These are phyloP conservation scores for Eidolon helvum DNA, from an alignment of 2,113 vertebrate species.

Conservation along the genomic window DNA sequence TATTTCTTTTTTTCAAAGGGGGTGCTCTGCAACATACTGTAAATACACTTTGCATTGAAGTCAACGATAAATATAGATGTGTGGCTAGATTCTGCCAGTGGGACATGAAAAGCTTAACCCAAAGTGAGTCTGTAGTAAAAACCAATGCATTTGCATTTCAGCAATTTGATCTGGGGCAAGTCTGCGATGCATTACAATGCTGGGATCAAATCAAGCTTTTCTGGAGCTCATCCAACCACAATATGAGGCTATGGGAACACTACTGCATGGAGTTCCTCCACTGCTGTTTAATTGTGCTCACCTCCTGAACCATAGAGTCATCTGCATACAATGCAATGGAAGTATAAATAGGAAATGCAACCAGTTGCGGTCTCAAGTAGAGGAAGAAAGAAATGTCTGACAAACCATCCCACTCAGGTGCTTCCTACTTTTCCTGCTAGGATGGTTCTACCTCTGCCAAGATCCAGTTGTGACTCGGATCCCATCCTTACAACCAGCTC, in stretches of 20 bases:
- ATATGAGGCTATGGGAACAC: constrained; percentile 74
- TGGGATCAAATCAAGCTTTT: constrained; percentile 76
- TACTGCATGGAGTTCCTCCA: constrained; percentile 67
- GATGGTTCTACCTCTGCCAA: background rate
- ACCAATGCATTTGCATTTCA: constrained; percentile 71
- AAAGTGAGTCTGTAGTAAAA: constrained; percentile 52
- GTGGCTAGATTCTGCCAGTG: constrained; percentile 58
- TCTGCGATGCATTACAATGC: constrained; percentile 76
- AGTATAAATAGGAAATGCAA: constrained; percentile 14
- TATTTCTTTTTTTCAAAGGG: constrained; percentile 1
- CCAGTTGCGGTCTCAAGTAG: background rate
- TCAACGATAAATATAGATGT: constrained; percentile 52
- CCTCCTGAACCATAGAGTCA: constrained; percentile 71
- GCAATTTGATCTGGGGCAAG: constrained; percentile 69
- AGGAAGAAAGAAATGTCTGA: background rate
- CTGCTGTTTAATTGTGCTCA: constrained; percentile 75
- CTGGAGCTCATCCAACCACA: constrained; percentile 80
- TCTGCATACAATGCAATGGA: constrained; percentile 27
- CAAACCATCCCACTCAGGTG: background rate
- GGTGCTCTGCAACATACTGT: background rate
- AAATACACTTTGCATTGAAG: constrained; percentile 50
- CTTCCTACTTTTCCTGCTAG: background rate
- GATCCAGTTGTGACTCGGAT: background rate
- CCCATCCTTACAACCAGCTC: background rate
- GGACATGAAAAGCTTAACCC: constrained; percentile 61